These are phyloP conservation scores for Leucosticte australis DNA, from an alignment of 2,113 vertebrate genomes.

Conservation along the genomic window DNA sequence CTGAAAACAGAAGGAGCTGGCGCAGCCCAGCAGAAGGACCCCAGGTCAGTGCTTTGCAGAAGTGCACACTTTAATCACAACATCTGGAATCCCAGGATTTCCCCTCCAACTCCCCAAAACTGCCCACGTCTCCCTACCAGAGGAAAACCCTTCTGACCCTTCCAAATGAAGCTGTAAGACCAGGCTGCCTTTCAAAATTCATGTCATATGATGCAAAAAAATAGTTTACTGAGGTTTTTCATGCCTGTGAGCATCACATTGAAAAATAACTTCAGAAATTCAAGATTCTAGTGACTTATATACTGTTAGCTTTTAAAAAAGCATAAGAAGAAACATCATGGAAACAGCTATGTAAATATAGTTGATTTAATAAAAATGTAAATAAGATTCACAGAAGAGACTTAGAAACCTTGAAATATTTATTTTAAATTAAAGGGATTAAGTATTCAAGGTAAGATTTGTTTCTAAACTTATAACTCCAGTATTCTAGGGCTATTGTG, in stretches of 20 bases:
- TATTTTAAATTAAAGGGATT: conserved; percentile 1
- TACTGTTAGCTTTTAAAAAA: not conserved
- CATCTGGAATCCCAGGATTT: not conserved
- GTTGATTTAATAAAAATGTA: conserved; percentile 49
- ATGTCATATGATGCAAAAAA: not conserved
- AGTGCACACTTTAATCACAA: not conserved
- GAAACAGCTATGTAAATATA: conserved; percentile 52
- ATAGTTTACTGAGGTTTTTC: not conserved
- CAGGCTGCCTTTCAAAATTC: not conserved
- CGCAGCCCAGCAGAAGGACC: not conserved
- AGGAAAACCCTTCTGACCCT: not conserved
- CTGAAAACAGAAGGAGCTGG: not conserved
- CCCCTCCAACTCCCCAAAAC: not conserved
- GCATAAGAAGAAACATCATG: not conserved
- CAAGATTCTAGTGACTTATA: not conserved
- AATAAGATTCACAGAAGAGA: conserved; percentile 60
- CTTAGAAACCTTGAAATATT: conserved; percentile 46
- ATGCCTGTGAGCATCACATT: not conserved
- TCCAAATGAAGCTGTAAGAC: not conserved
- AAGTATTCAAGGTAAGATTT: not conserved
- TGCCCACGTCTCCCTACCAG: accelerated
- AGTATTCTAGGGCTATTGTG: not conserved
- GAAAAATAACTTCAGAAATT: conserved; percentile 12
- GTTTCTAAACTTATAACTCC: not conserved
- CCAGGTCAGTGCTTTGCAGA: not conserved